Base-by-base conservation (phyloP, 2,113 vertebrate genomes). In the Myrmophylax atrothorax region DNA sequence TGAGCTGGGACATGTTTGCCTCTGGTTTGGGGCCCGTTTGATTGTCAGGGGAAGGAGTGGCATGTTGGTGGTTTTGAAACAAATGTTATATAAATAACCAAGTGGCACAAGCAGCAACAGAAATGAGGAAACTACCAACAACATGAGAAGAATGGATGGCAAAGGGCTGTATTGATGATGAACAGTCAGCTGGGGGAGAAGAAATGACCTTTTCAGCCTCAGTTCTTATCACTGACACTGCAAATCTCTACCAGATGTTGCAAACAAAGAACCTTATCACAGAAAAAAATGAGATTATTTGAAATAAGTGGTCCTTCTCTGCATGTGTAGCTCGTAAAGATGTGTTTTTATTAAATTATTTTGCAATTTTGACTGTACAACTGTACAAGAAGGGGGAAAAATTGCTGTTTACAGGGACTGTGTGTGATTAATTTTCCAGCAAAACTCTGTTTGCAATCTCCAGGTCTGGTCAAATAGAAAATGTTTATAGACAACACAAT, bases 311-410 rank as follows among this genome's bases (percentile, higher is more conserved):
- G 37, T 72, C 44, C 37, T 81, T 55, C 12, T 5, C 3, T 26
- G 28, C 46, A 24, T 47, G 33, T 81, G 22, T 5, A 52, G 55
- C 89, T 90, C 79, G 50, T 68, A 90, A 87, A 79, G 86, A 40
- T 35, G 44, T 33, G 62, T 82, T 53, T 97, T 97, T 97, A 97
- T 97, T 97, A 96, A 92, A 74, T 96, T 93, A 93, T 87, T 90
- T 86, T 76, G 66, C 28, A 31, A 16, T 69, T 94, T 84, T 59
- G 63, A 58, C 95, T 96, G 75, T 95, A 87, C 88, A 94, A 19
- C 81, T 93, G 82, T 94, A 88, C 92, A 96, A 90, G 23, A 87
- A 90, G 68, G 18, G 49, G 3, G 14, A 23, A 44, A n/a, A 28
- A 7, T 9, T 50, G 29, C 31, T 44, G 20, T 70, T 77, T 90